A percentile compares a stretch with the other conserved stretches of the same genome.
These are phyloP conservation scores for Isurus oxyrinchus DNA, from an alignment of 2,113 vertebrate genomes.

Conservation along the genomic window DNA sequence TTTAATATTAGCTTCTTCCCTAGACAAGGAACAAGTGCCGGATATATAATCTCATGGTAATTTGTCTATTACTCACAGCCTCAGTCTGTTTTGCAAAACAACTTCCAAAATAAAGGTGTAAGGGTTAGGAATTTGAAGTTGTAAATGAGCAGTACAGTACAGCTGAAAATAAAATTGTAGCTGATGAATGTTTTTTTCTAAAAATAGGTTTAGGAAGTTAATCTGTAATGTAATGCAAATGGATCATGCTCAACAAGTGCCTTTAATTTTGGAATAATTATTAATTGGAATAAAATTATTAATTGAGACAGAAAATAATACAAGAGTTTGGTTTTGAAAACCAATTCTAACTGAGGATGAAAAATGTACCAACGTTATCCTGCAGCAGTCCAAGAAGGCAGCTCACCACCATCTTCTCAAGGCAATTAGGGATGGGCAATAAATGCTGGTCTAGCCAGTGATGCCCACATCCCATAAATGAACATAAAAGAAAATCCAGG, in stretches of 20 bases:
- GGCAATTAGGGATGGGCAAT: too few species aligned
- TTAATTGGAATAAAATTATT: not conserved
- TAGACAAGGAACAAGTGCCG: not conserved
- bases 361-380: not conserved
- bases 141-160: not conserved
- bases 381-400: too few species aligned
- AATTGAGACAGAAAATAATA: not conserved
- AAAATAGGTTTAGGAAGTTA: not conserved
- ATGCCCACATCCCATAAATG: too few species aligned
- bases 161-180: not conserved
- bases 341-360: not conserved
- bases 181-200: not conserved
- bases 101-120: not conserved
- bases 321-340: not conserved
- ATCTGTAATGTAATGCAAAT: not conserved
- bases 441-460: too few species aligned
- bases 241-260: not conserved
- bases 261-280: not conserved
- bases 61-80: not conserved
- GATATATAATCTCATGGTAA: not conserved
- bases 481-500: too few species aligned
- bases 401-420: too few species aligned
- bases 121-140: not conserved
- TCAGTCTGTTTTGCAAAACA: not conserved
- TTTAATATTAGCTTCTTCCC: not conserved